phyloP scores from a whole-genome alignment of 2,113 vertebrate genomes.

The Hippopotamus amphibius region DNA sequence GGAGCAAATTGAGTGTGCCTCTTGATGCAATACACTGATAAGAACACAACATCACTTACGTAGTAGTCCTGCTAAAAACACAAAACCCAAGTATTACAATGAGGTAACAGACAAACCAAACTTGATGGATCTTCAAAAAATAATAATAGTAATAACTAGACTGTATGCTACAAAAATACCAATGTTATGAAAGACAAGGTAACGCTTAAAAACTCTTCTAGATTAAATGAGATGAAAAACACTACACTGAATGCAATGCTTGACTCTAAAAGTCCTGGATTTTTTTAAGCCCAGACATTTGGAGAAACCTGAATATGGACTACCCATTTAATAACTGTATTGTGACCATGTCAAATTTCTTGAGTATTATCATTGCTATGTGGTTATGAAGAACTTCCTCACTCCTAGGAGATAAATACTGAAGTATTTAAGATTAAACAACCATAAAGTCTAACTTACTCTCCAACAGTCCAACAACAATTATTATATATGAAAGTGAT shows the following conservation, averaged over 20 bases:
- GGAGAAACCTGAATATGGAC: not conserved
- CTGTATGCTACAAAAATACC: not conserved
- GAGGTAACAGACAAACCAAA: not conserved
- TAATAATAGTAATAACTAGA: not conserved
- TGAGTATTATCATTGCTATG: not conserved
- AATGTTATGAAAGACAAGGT: not conserved
- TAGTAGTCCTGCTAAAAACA: not conserved
- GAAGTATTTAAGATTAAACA: not conserved
- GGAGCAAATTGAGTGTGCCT: not conserved
- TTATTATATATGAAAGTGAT: not conserved
- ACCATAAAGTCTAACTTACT: constrained; percentile 23
- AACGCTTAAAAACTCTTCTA: constrained; percentile 18
- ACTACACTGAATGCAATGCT: not conserved
- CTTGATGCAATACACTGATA: not conserved
- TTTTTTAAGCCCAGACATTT: not conserved
- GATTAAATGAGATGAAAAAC: not conserved
- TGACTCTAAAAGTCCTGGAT: not conserved
- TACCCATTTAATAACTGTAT: not conserved
- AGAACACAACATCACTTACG: not conserved
- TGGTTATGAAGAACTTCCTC: not conserved
- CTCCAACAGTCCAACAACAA: not conserved
- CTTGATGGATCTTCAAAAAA: not conserved
- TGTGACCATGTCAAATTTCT: not conserved
- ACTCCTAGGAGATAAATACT: not conserved
- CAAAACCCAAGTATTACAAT: not conserved